Conservation (phyloP, 1,140 invertebrate genomes). For the Sycophaga agraensis region DNA sequence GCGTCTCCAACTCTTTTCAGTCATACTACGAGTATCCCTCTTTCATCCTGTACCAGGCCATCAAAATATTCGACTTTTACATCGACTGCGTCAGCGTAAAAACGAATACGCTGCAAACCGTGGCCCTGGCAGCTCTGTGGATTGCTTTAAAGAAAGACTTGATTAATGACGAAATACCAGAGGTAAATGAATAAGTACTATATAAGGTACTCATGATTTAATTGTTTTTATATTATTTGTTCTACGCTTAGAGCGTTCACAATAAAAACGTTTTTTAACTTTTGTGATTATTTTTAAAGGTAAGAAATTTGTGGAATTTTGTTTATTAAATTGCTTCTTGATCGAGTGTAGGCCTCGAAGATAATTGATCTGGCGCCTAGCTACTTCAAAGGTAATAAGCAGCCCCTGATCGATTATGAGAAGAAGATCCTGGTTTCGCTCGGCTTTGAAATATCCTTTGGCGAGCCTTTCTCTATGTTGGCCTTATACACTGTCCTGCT, state of each 20-base stretch:
- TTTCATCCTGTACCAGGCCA: constrained; percentile 35
- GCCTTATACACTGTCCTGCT: constrained; percentile 22
- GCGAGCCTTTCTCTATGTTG: constrained; percentile 36
- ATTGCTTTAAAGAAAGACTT: constrained; percentile 37
- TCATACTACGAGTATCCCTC: constrained; percentile 31
- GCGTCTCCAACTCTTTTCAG: constrained; percentile 16
- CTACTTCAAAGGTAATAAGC: constrained; percentile 16
- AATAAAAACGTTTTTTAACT: too few relatives aligned
- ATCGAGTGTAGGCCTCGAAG: constrained; percentile 26
- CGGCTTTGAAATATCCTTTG: constrained; percentile 37
- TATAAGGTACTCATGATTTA: background rate
- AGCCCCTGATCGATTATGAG: constrained; percentile 33
- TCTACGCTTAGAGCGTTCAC: too few relatives aligned
- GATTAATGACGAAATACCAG: constrained; percentile 31
- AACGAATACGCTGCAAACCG: constrained; percentile 27
- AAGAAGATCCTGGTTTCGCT: constrained; percentile 31
- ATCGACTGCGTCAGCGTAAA: constrained; percentile 26
- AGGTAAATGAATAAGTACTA: constrained; percentile 31
- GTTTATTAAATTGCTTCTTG: too few relatives aligned
- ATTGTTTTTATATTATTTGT: background rate
- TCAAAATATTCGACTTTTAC: constrained; percentile 38
- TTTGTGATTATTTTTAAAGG: background rate
- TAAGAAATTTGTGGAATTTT: too few relatives aligned
- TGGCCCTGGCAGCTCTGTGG: constrained; percentile 38
- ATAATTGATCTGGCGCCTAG: constrained; percentile 30